Conservation (phyloP, 2,113 vertebrate genomes). For the Accipiter cooperii region DNA sequence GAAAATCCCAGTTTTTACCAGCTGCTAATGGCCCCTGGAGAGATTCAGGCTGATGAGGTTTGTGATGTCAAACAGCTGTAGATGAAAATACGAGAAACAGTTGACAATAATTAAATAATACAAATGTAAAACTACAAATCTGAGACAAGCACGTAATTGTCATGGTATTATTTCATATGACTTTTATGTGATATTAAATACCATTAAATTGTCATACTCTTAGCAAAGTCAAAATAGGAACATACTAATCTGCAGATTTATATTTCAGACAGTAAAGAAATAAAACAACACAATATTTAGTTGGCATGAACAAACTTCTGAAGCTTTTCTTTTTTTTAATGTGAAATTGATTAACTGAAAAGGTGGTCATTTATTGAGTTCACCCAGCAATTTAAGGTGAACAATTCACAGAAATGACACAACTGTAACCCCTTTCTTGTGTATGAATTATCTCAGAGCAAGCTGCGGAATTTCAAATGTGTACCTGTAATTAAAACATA, state of each 20-base stretch:
- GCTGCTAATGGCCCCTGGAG: background rate
- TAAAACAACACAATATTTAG: background rate
- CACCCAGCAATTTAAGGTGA: background rate
- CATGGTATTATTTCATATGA: background rate
- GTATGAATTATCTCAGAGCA: background rate
- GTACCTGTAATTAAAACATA: conserved; percentile 21
- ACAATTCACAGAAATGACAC: background rate
- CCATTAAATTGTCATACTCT: background rate
- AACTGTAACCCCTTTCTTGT: background rate
- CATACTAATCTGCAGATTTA: background rate
- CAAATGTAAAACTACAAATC: conserved; percentile 11
- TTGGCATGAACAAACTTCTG: background rate
- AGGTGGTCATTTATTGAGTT: background rate
- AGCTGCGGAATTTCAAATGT: background rate
- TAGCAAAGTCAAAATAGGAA: background rate
- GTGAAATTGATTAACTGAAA: background rate
- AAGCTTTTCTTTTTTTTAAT: background rate
- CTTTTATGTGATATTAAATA: conserved; percentile 30
- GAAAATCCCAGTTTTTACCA: conserved; percentile 6
- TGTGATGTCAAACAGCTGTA: conserved; percentile 30
- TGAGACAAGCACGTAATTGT: conserved; percentile 11
- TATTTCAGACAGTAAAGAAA: conserved; percentile 18
- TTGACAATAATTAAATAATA: conserved; percentile 22
- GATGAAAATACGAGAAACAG: conserved; percentile 3
- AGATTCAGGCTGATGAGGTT: conserved; percentile 4